Conservation (phyloP, 2,888 invertebrate species). For the Sesia bembeciformis region DNA sequence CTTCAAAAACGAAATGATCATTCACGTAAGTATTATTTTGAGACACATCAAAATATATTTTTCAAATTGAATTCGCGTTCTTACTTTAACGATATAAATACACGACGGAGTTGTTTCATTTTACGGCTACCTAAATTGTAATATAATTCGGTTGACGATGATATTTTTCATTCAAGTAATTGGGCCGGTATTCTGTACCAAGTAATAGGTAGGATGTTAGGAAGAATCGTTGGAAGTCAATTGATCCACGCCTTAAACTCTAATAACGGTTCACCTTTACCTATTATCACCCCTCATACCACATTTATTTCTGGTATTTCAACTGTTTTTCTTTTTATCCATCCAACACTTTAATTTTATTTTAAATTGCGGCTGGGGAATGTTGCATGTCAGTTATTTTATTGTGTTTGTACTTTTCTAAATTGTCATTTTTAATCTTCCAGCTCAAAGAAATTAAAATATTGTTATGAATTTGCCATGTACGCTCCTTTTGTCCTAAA, state of each 20-base stretch:
- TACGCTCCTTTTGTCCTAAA: neutral
- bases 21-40: slow-evolving; percentile 84
- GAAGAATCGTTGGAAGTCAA: slow-evolving; percentile 17
- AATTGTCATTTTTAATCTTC: slow-evolving; percentile 28
- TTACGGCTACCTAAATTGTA: neutral
- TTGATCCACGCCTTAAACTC: slow-evolving; percentile 14
- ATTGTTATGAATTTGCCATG: neutral
- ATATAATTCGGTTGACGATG: neutral
- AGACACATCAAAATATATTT: slow-evolving; percentile 60
- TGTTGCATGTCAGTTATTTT: slow-evolving; percentile 57
- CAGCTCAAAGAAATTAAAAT: neutral
- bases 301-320: slow-evolving; percentile 34
- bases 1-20: slow-evolving; percentile 81
- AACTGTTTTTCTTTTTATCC: slow-evolving; percentile 47
- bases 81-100: slow-evolving; percentile 9
- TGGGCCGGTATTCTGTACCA: slow-evolving; percentile 2
- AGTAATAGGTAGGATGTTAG: slow-evolving; percentile 19
- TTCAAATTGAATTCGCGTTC: slow-evolving; percentile 18
- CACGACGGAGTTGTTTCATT: slow-evolving; percentile 4
- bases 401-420: slow-evolving; percentile 28
- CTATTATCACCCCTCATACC: slow-evolving; percentile 47
- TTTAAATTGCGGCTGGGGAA: slow-evolving; percentile 71
- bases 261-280: slow-evolving; percentile 38
- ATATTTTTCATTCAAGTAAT: slow-evolving; percentile 2
- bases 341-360: slow-evolving; percentile 59